Base-by-base conservation (phyloP, 2,888 invertebrate species). In the Heliconius hortense region DNA sequence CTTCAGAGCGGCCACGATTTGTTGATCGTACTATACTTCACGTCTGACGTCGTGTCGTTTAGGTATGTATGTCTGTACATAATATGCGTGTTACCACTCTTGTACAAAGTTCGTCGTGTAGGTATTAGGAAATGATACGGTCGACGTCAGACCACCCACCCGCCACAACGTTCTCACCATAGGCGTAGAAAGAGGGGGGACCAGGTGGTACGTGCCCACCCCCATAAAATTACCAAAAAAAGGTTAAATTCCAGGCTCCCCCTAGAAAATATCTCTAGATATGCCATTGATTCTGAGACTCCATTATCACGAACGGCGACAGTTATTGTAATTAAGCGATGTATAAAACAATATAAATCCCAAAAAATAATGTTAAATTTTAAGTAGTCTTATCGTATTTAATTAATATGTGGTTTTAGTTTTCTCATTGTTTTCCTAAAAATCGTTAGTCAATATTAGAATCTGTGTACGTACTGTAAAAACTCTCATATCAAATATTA, bases 401-500 rank as follows among this genome's bases (percentile, higher is more conserved):
- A 66, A 35, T 64, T 68, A 68, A 48, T 62, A 76, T 69, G 73
- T 69, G 72, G 64, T 69, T 70, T 76, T 70, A 67, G 21, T 76
- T 73, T 73, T 73, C 39, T 68, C 35, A 70, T 69, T 62, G 63
- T 67, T 62, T 62, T 43, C 67, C 43, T 71, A 39, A 60, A 13
- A 60, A 39, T n/a, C 18, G 28, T 53, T 69, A 69, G 69, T 69
- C 68, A 60, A 66, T 70, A 73, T 63, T 63, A 56, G 43, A 64
- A 68, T 74, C 63, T 68, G 85, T 82, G 87, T 87, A 89, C 85
- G 87, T 87, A 89, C 85, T 88, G 87, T 88, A 87, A 83, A 85
- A 85, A 88, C 87, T 90, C 90, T 92, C 93, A 93, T 93, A 92
- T 93, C 93, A 91, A 90, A 90, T 85, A 84, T 88, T 88, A 88